Evolutionary conservation across 2,113 vertebrate species (phyloP).

Genomic region (Furnarius figulus): DNA sequence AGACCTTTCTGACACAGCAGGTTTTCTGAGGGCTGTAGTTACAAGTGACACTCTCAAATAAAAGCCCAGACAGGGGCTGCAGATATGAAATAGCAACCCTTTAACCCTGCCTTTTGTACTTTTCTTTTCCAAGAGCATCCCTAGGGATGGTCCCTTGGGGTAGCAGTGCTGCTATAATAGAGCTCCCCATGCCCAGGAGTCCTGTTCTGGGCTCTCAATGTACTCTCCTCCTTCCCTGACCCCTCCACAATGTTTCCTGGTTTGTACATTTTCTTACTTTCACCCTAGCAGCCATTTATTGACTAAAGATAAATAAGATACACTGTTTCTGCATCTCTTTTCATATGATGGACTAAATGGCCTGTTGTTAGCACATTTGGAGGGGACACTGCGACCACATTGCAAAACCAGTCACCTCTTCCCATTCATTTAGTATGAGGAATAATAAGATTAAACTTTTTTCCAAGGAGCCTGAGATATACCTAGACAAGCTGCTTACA

Average conservation of each 20-base stretch:
- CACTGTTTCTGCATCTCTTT: neutral
- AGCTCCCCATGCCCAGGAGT: fast-evolving
- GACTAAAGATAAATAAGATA: neutral
- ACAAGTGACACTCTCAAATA: neutral
- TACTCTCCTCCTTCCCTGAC: neutral
- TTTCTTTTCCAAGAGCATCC: neutral
- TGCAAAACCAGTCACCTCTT: neutral
- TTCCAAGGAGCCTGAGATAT: neutral
- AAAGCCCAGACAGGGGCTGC: neutral
- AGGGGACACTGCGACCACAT: neutral
- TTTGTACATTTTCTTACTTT: neutral
- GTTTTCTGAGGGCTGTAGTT: neutral
- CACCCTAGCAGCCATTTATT: neutral
- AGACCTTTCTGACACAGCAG: neutral
- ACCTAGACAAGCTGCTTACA: neutral
- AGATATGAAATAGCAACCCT: neutral
- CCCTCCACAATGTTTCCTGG: neutral
- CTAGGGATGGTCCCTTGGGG: neutral
- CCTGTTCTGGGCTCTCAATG: neutral
- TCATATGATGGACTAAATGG: neutral
- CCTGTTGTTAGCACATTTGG: neutral
- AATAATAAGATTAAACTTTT: neutral
- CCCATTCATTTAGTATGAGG: neutral
- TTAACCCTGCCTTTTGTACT: neutral
- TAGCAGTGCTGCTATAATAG: neutral